Evolutionary conservation across 2,113 vertebrate genomes (phyloP), one percentile per base, ranked within the genome.

Genomic region (Lepus europaeus): DNA sequence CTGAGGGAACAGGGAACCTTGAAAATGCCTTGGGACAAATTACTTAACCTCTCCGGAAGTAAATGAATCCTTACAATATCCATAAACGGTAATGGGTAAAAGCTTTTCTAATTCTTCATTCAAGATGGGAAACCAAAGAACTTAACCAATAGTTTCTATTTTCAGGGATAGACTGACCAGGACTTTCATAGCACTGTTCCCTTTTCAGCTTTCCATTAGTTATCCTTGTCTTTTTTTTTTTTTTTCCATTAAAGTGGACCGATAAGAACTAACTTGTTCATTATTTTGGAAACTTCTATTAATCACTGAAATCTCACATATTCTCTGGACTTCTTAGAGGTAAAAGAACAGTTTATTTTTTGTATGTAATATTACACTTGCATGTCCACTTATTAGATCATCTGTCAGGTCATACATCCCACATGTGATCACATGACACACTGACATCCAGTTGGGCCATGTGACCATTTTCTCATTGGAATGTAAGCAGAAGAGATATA

Each of bases 1-100:
- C 56, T 33, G 22, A 85, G 25, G 27, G 64, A 64, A 86, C 33
- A 85, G 5, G 81, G 64, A 83, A 88, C 8, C 66, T 96, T 96
- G 68, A 91, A 94, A 94, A 64, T 78, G 73, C 56, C 69, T 85
- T 95, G 81, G 6, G 73, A 22, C 12, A 91, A 87, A 93, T 91
- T 63, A 39, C 36, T 84, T 96, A 84, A 72, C 66, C 49, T 96
- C 61, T 93, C 36, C 90, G 85, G 14, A 93, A 94, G 84, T 74
- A 93, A 86, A 96, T 90, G 14, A 89, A 74, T 87, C 31, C 31
- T 89, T 73, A 25, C n/a, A 88, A 31, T 68, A 78, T 76, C 31
- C 27, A 53, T 82, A 20, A 72, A 80, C 22, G 23, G 6, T 93
- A 87, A 29, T 66, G 23, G 13, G 56, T 59, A 59, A 14, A 33